Evolutionary conservation across 2,888 invertebrate species (phyloP).

Genomic region (Rhodophaea formosa): DNA sequence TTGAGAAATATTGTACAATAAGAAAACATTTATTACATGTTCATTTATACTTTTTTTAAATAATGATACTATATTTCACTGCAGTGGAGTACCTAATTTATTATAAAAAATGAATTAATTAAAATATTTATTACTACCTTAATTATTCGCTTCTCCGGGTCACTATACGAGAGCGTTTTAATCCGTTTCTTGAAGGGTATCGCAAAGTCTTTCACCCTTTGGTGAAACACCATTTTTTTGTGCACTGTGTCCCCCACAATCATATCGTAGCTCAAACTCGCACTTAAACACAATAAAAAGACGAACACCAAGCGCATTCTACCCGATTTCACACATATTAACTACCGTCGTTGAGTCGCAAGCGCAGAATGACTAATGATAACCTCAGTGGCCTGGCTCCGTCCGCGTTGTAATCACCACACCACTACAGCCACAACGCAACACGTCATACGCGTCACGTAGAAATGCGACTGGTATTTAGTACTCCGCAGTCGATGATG

Average conservation of each 20-base stretch:
- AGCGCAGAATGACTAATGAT: conserved; percentile 25
- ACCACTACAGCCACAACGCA: background rate
- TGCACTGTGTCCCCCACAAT: conserved; percentile 72
- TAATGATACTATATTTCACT: too few relatives aligned
- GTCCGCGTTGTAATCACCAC: conserved; percentile 6
- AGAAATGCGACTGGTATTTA: conserved; percentile 5
- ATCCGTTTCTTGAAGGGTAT: conserved; percentile 75
- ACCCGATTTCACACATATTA: conserved; percentile 41
- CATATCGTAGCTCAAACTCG: conserved; percentile 63
- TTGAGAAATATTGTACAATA: too few relatives aligned
- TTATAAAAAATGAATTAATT: too few relatives aligned
- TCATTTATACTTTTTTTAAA: too few relatives aligned
- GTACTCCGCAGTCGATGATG: too few relatives aligned
- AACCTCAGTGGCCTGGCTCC: conserved; percentile 21
- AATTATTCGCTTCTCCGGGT: conserved; percentile 66
- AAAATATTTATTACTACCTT: conserved; percentile 44
- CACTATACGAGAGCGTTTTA: conserved; percentile 57
- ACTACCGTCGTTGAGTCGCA: conserved; percentile 11
- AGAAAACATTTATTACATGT: too few relatives aligned
- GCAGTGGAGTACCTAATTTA: too few relatives aligned
- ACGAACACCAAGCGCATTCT: conserved; percentile 61
- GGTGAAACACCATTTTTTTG: conserved; percentile 74
- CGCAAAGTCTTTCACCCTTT: conserved; percentile 71
- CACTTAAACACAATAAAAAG: conserved; percentile 43
- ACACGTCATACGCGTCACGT: conserved; percentile 11